Evolutionary conservation across 1,140 invertebrate species (phyloP).

Genomic region (Hycleus phaleratus): DNA sequence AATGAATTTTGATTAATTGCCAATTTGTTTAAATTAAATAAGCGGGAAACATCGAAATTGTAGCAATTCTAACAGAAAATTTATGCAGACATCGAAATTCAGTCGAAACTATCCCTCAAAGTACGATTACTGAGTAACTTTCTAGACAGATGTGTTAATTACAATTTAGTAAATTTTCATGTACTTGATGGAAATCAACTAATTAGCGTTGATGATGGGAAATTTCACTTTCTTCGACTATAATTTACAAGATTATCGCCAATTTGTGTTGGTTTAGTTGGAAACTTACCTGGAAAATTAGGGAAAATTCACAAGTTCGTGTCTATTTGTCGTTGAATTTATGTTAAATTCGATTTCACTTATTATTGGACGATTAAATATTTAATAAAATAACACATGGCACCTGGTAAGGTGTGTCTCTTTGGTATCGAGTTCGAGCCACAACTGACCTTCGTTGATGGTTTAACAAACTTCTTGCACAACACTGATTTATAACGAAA

Average conservation of each 20-base stretch:
- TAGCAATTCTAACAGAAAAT: no score
- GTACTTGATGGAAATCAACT: no score
- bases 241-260: no score
- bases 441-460: conserved; percentile 11
- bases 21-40: no score
- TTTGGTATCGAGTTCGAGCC: conserved; percentile 4
- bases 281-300: background rate
- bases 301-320: background rate
- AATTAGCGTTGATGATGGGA: no score
- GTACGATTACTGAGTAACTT: background rate
- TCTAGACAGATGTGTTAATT: background rate
- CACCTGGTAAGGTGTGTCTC: background rate
- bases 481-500: conserved; percentile 11
- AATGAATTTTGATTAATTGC: no score
- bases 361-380: background rate
- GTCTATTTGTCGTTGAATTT: background rate
- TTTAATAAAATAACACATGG: conserved; percentile 13
- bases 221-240: no score
- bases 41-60: no score
- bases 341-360: background rate
- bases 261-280: no score
- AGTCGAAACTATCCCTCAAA: no score
- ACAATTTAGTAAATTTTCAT: background rate
- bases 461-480: conserved; percentile 4
- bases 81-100: no score